Evolutionary conservation across 2,113 vertebrate species (phyloP).

Genomic region (Xiphophorus maculatus): DNA sequence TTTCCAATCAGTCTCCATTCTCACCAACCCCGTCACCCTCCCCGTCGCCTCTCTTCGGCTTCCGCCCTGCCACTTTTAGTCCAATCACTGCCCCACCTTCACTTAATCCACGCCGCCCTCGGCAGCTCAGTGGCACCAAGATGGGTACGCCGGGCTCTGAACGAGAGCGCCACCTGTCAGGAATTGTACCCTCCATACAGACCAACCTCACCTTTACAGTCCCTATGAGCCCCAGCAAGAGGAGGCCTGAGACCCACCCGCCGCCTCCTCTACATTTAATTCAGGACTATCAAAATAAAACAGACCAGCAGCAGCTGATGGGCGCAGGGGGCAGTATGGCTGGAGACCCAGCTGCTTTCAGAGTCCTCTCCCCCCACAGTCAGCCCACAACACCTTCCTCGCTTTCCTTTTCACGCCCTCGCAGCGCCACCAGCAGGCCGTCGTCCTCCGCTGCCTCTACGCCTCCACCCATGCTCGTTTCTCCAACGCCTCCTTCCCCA

Average conservation of each 20-base stretch:
- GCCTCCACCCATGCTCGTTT: constrained; percentile 85
- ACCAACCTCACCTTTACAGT: constrained; percentile 92
- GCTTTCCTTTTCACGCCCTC: constrained; percentile 75
- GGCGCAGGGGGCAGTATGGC: constrained; percentile 36
- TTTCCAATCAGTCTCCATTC: constrained; percentile 93
- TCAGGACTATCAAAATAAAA: constrained; percentile 76
- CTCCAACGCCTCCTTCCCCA: constrained; percentile 83
- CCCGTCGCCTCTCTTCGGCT: constrained; percentile 88
- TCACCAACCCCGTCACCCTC: constrained; percentile 90
- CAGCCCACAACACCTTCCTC: constrained; percentile 80
- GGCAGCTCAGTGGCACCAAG: constrained; percentile 88
- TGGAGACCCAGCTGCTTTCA: constrained; percentile 75
- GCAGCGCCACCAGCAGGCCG: constrained; percentile 79
- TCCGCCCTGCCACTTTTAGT: constrained; percentile 89
- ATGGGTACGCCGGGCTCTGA: constrained; percentile 73
- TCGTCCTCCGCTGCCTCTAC: constrained; percentile 80
- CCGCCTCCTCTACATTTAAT: constrained; percentile 61
- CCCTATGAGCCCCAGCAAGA: constrained; percentile 91
- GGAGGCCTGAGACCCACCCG: constrained; percentile 81
- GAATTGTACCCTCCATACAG: constrained; percentile 88
- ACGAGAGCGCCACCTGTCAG: constrained; percentile 86
- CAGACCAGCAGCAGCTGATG: constrained; percentile 69
- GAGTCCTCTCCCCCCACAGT: constrained; percentile 85
- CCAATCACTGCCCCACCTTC: constrained; percentile 85
- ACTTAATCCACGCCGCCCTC: constrained; percentile 77